phyloP scores from a whole-genome alignment of 2,888 invertebrate species.

The Panorpa germanica region DNA sequence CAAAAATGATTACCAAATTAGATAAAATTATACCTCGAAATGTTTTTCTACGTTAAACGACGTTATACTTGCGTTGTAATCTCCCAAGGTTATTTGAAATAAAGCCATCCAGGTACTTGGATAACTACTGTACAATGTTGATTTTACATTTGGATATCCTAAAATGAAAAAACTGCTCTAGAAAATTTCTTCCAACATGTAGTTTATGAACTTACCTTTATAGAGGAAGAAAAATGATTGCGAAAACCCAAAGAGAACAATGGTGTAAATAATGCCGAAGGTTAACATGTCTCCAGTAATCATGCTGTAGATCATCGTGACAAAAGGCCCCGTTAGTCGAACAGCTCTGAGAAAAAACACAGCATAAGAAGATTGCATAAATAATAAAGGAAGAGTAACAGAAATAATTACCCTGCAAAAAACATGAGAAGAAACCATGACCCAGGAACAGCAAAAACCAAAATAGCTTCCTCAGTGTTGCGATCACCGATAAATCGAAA shows the following conservation, averaged over 20 bases:
- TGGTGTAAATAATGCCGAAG: slow-evolving; percentile 91
- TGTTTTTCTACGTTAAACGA: too few species aligned
- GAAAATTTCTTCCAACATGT: neutral
- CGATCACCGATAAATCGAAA: slow-evolving; percentile 56
- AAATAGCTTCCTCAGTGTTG: slow-evolving; percentile 74
- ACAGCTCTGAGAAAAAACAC: slow-evolving; percentile 48
- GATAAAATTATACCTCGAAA: neutral
- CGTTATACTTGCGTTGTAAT: slow-evolving; percentile 69
- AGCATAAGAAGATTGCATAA: slow-evolving; percentile 1
- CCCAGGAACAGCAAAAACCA: slow-evolving; percentile 84
- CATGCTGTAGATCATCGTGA: slow-evolving; percentile 99
- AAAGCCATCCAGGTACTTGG: slow-evolving; percentile 93
- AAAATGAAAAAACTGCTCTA: too few species aligned
- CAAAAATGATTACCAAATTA: slow-evolving; percentile 9
- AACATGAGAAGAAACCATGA: slow-evolving; percentile 98
- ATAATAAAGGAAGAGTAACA: neutral
- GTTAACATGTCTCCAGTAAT: slow-evolving; percentile 97
- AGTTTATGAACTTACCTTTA: slow-evolving; percentile 34
- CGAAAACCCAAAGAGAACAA: slow-evolving; percentile 89
- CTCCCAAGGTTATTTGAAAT: slow-evolving; percentile 93
- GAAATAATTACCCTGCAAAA: slow-evolving; percentile 72
- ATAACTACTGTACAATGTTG: slow-evolving; percentile 66
- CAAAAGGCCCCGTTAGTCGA: slow-evolving; percentile 91
- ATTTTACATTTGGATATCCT: slow-evolving; percentile 64
- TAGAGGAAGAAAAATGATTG: slow-evolving; percentile 92